Evolutionary conservation across 2,888 invertebrate genomes (phyloP).

Genomic region (Ennomos quercinarius): DNA sequence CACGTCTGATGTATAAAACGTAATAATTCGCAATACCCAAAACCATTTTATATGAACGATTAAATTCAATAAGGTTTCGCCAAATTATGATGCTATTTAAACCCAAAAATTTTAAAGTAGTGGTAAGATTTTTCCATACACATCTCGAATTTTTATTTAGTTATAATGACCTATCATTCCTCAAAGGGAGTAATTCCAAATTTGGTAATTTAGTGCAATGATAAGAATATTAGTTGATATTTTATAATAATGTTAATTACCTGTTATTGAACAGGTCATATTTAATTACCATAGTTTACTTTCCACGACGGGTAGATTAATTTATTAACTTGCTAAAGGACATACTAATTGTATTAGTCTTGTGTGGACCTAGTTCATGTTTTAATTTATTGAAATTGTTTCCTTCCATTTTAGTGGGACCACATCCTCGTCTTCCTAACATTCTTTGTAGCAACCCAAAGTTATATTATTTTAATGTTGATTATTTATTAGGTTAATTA

Average conservation of each 20-base stretch:
- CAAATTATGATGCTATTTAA: constrained; percentile 41
- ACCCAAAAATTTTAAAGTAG: constrained; percentile 40
- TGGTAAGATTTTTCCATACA: constrained; percentile 38
- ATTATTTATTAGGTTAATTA: constrained; percentile 73
- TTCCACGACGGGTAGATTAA: constrained; percentile 56
- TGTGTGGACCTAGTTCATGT: constrained; percentile 54
- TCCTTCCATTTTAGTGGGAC: constrained; percentile 67
- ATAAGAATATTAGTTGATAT: constrained; percentile 68
- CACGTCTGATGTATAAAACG: constrained; percentile 7
- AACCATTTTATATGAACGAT: constrained; percentile 30
- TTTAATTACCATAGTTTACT: constrained; percentile 46
- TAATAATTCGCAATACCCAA: constrained; percentile 26
- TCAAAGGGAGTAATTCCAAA: constrained; percentile 79
- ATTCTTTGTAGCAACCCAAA: constrained; percentile 76
- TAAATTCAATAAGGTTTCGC: constrained; percentile 33
- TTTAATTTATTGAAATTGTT: constrained; percentile 61
- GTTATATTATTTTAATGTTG: constrained; percentile 74
- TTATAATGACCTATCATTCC: constrained; percentile 77
- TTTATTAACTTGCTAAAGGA: constrained; percentile 45
- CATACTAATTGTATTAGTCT: constrained; percentile 41
- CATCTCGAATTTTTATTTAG: constrained; percentile 78
- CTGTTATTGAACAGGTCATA: constrained; percentile 41
- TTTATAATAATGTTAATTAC: constrained; percentile 43
- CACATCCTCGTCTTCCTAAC: constrained; percentile 78
- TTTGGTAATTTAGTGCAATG: constrained; percentile 80